phyloP scores from a whole-genome alignment of 2,888 invertebrate genomes.

The Myopa testacea region DNA sequence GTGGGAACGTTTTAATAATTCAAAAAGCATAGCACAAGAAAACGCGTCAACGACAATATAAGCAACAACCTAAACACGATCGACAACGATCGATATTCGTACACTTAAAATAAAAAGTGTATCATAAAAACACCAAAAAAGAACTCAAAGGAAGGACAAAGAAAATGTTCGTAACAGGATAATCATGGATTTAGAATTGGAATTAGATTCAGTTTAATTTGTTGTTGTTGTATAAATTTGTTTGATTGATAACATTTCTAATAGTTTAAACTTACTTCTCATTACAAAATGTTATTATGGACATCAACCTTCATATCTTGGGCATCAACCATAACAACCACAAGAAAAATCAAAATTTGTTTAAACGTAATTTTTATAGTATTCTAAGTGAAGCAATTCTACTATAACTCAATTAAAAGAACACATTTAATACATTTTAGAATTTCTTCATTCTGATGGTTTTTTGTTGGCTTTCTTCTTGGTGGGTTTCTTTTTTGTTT shows the following conservation, averaged over 20 bases:
- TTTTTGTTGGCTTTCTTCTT: no score
- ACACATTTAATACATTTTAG: no score
- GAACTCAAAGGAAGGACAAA: neutral
- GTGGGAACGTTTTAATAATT: conserved; percentile 62
- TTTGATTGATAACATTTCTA: no score
- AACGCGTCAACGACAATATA: conserved; percentile 22
- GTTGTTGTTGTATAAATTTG: no score
- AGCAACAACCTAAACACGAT: conserved; percentile 5
- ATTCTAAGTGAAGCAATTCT: no score
- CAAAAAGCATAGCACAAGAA: conserved; percentile 50
- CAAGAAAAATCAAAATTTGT: neutral
- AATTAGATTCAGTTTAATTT: no score
- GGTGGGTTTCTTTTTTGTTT: no score
- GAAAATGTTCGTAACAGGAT: neutral
- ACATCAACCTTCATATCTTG: neutral
- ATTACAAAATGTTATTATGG: no score
- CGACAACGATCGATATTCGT: conserved; percentile 31
- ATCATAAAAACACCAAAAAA: neutral
- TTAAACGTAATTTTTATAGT: neutral
- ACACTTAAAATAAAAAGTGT: conserved; percentile 17
- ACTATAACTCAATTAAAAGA: no score
- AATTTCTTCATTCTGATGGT: no score
- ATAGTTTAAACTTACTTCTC: no score
- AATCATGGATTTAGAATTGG: no score
- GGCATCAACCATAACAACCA: neutral